phyloP scores from a whole-genome alignment of 2,888 invertebrate species.

The Drosophila niveifrons region DNA sequence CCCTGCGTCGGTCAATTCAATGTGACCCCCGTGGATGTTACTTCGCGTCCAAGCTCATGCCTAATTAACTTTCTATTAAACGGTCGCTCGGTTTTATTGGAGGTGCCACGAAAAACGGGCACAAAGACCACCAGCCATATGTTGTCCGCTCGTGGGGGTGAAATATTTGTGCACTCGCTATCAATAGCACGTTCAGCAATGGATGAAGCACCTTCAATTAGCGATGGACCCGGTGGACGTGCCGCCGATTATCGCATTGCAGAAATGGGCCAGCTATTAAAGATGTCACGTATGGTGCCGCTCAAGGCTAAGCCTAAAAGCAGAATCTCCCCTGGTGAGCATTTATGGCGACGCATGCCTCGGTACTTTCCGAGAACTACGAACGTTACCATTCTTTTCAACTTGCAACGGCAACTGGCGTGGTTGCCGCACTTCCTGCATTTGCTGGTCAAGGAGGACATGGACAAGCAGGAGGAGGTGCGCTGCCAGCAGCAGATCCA shows the following conservation, averaged over 20 bases:
- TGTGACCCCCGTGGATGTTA: constrained; percentile 98
- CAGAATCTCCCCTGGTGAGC: constrained; percentile 87
- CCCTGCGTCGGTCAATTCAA: constrained; percentile 94
- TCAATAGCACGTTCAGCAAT: constrained; percentile 93
- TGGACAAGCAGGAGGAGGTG: constrained; percentile 94
- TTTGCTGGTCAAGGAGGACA: constrained; percentile 92
- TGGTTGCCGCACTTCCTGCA: constrained; percentile 93
- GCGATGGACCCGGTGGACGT: constrained; percentile 96
- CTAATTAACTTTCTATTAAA: constrained; percentile 98
- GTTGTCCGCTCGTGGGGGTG: constrained; percentile 96
- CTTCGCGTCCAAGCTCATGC: constrained; percentile 98
- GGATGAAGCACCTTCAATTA: constrained; percentile 97
- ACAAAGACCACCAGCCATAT: constrained; percentile 96
- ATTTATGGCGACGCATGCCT: constrained; percentile 90
- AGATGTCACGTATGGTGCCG: constrained; percentile 92
- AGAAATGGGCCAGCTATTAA: constrained; percentile 96
- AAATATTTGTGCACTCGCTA: constrained; percentile 97
- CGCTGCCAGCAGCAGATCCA: constrained; percentile 95
- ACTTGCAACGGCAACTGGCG: constrained; percentile 91
- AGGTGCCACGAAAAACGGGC: constrained; percentile 94
- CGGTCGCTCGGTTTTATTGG: constrained; percentile 96
- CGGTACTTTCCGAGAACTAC: constrained; percentile 96
- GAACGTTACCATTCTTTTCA: constrained; percentile 94
- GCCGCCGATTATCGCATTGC: constrained; percentile 95
- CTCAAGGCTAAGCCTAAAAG: constrained; percentile 86